Conservation (phyloP, 2,113 vertebrate genomes). For the Gavia stellata region DNA sequence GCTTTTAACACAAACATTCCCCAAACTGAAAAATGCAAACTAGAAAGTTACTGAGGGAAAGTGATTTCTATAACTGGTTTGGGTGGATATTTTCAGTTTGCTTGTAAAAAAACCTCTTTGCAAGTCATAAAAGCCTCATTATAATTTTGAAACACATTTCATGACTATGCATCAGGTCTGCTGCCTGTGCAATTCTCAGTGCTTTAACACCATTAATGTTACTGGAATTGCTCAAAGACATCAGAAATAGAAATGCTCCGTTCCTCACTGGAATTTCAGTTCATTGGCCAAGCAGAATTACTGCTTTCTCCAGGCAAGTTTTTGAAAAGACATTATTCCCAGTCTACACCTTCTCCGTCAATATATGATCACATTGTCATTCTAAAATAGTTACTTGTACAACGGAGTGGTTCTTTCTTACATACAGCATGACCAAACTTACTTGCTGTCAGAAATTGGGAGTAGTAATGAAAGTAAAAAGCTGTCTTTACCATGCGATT, state of each 20-base stretch:
- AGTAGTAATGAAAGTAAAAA: not conserved
- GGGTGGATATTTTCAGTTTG: conserved; percentile 11
- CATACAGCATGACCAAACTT: not conserved
- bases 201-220: not conserved
- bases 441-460: not conserved
- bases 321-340: not conserved
- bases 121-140: conserved; percentile 8
- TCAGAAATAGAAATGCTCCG: not conserved
- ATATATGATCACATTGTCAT: not conserved
- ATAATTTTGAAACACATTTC: not conserved
- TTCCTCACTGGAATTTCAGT: conserved; percentile 24
- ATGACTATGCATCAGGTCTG: not conserved
- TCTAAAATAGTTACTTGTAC: not conserved
- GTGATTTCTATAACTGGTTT: not conserved
- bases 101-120: not conserved
- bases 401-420: not conserved
- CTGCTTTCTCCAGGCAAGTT: not conserved
- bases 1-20: not conserved
- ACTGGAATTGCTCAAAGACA: conserved; percentile 4
- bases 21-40: not conserved
- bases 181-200: not conserved
- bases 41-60: not conserved
- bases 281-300: not conserved
- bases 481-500: not conserved
- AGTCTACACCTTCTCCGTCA: not conserved